phyloP scores from a whole-genome alignment of 2,113 vertebrate genomes.

The Daboia siamensis region DNA sequence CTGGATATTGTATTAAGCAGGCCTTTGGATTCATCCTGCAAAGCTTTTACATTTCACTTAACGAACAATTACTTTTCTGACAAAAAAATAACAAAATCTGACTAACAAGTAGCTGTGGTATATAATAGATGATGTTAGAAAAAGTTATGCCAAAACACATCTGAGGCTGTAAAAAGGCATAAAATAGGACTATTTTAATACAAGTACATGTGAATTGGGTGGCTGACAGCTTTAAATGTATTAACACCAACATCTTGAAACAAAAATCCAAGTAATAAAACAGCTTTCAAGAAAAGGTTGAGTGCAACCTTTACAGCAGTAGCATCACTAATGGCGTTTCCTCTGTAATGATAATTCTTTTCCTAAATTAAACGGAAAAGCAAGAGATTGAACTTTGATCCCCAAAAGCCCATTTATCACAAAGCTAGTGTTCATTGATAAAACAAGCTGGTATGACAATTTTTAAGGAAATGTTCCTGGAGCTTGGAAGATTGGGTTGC shows the following conservation, averaged over 20 bases:
- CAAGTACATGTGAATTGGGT: not conserved
- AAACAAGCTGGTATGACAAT: not conserved
- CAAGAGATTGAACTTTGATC: not conserved
- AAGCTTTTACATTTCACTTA: not conserved
- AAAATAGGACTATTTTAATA: not conserved
- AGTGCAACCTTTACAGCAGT: not conserved
- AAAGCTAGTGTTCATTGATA: not conserved
- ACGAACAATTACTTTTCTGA: not conserved
- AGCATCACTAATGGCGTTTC: not conserved
- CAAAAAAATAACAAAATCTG: not conserved
- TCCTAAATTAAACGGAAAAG: not conserved
- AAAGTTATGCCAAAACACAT: not conserved
- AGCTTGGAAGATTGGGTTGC: slow-evolving; percentile 35
- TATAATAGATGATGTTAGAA: not conserved
- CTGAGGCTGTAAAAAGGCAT: not conserved
- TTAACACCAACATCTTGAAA: not conserved
- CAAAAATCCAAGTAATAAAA: not conserved
- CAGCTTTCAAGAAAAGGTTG: not conserved
- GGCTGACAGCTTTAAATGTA: not conserved
- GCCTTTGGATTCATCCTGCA: not conserved
- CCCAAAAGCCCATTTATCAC: not conserved
- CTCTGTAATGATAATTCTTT: not conserved
- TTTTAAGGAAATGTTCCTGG: slow-evolving; percentile 9
- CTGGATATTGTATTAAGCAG: not conserved
- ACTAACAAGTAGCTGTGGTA: not conserved